Conservation (phyloP, 2,113 vertebrate species). For the Nerophis lumbriciformis region DNA sequence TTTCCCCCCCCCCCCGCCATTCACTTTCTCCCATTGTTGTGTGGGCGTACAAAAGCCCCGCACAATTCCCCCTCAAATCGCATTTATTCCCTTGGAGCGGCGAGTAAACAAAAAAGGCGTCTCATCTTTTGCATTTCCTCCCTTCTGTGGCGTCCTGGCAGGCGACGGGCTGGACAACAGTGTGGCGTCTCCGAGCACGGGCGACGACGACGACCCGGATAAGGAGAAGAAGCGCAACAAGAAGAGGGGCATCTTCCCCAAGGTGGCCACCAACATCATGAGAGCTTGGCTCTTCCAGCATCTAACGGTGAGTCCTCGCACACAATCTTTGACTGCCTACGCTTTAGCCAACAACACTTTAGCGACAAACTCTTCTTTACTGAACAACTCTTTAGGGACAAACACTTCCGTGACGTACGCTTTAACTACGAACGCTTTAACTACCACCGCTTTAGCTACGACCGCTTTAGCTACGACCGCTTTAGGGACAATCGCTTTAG, state of each 20-base stretch:
- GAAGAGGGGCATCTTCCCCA: conserved; percentile 99
- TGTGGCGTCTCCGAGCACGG: conserved; percentile 98
- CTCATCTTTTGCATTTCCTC: conserved; percentile 44
- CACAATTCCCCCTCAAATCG: conserved; percentile 59
- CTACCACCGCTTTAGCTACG: too few relatives aligned
- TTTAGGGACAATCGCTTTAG: too few relatives aligned
- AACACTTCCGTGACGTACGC: too few relatives aligned
- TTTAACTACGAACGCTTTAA: too few relatives aligned
- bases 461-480: too few relatives aligned
- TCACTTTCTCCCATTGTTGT: conserved; percentile 57
- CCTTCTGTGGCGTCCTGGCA: conserved; percentile 78
- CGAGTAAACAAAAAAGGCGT: conserved; percentile 46
- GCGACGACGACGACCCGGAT: conserved; percentile 99
- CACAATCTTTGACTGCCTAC: neutral
- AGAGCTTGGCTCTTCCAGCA: conserved; percentile 99
- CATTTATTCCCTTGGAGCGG: conserved; percentile 64
- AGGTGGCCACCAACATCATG: conserved; percentile 99
- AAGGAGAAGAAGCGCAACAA: conserved; percentile 99
- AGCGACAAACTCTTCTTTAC: too few relatives aligned
- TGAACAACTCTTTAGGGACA: too few relatives aligned
- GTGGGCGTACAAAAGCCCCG: conserved; percentile 59
- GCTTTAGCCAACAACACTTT: too few relatives aligned
- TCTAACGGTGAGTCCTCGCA: conserved; percentile 90
- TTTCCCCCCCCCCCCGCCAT: conserved; percentile 58
- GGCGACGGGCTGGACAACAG: conserved; percentile 99